A percentile compares a stretch with the other conserved stretches of the same genome.
Evolutionary conservation across 2,113 vertebrate species (phyloP).

Genomic region (Sprattus sprattus): DNA sequence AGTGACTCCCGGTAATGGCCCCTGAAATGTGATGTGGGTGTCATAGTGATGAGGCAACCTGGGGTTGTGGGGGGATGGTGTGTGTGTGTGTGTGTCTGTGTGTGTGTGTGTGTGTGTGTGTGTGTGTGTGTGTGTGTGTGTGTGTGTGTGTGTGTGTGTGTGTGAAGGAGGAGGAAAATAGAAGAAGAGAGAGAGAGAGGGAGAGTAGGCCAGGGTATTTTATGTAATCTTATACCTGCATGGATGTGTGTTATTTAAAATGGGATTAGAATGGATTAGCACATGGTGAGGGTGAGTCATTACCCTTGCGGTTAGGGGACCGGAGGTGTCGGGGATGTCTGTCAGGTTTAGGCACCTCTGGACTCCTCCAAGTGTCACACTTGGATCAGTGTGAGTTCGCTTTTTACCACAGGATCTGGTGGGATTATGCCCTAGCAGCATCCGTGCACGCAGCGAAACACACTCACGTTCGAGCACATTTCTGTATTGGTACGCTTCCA

Average conservation of each 20-base stretch:
- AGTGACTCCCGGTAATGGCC: neutral
- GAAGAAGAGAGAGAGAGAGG: too few species aligned
- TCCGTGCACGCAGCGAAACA: neutral
- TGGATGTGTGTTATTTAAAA: neutral
- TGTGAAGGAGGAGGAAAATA: too few species aligned
- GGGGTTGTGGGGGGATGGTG: neutral
- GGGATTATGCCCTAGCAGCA: neutral
- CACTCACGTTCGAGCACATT: neutral
- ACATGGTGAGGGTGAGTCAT: neutral
- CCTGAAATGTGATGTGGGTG: neutral
- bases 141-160: neutral
- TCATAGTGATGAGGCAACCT: neutral
- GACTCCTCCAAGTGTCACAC: neutral
- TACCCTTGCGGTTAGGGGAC: neutral
- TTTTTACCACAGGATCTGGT: neutral
- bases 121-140: neutral
- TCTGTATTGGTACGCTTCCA: too few species aligned
- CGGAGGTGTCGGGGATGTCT: neutral
- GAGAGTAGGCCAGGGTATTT: too few species aligned
- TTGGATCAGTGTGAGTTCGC: neutral
- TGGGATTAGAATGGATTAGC: neutral
- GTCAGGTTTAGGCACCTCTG: too few species aligned
- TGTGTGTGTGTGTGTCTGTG: neutral
- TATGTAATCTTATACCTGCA: too few species aligned
- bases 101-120: neutral